Percentiles rank a stretch among this genome's conserved stretches.
Conservation (phyloP, 2,797 vertebrate genomes). For the Acanthurus leucopareius region DNA sequence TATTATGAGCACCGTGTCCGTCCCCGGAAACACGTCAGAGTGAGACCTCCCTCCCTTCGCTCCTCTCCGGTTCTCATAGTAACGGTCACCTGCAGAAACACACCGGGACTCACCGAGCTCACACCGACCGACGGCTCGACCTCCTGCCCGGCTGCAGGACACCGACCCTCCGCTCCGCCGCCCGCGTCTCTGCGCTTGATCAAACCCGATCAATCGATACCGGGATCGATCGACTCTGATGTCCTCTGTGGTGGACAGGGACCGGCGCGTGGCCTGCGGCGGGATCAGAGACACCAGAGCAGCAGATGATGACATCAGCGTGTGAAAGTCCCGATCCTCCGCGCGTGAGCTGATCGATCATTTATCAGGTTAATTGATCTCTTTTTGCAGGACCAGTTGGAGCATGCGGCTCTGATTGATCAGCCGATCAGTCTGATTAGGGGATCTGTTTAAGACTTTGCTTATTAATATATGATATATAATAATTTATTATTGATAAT, state of each 20-base stretch:
- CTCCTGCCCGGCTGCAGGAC: not conserved
- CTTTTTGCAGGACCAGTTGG: not conserved
- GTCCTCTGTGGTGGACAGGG: conserved; percentile 20
- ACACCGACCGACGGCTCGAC: conserved; percentile 23
- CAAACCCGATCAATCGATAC: conserved; percentile 33
- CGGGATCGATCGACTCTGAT: conserved; percentile 38
- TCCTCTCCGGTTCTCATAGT: conserved; percentile 61
- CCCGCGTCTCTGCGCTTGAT: not conserved
- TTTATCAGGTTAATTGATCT: conserved; percentile 53
- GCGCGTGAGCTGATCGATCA: conserved; percentile 68
- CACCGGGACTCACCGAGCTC: conserved; percentile 57
- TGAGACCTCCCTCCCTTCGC: conserved; percentile 16
- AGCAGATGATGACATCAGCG: conserved; percentile 71
- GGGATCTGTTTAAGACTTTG: not conserved
- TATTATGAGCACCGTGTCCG: not conserved
- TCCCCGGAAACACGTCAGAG: conserved; percentile 3
- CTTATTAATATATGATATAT: not conserved
- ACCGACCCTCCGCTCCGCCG: not conserved
- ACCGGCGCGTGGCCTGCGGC: conserved; percentile 61
- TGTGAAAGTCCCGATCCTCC: conserved; percentile 50
- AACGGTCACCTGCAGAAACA: conserved; percentile 76
- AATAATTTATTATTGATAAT: too few relatives aligned
- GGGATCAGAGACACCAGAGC: conserved; percentile 40
- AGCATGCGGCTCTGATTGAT: not conserved
- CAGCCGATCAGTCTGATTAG: not conserved